Conservation (phyloP, 2,113 vertebrate species). For the Toxotes jaculatrix region DNA sequence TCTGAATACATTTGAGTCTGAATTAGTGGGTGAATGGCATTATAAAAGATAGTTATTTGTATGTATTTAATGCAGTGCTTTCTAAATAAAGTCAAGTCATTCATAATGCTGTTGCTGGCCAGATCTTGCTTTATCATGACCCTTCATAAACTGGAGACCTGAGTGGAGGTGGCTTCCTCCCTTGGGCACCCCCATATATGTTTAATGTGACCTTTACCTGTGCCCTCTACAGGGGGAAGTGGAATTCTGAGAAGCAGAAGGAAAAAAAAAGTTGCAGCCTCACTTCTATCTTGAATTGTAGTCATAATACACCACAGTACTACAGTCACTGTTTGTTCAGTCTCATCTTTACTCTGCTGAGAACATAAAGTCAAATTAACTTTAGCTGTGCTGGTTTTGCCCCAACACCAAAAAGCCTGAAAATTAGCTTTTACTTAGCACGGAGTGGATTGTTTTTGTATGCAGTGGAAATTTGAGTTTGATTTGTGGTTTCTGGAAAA, state of each 20-base stretch:
- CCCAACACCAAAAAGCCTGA: not conserved
- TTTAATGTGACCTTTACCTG: conserved; percentile 49
- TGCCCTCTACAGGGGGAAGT: not conserved
- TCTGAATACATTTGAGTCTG: not conserved
- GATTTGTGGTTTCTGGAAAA: not conserved
- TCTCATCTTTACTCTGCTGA: not conserved
- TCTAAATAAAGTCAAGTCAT: conserved; percentile 3
- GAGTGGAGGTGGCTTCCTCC: not conserved
- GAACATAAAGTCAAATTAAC: conserved; percentile 24
- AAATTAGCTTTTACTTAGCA: not conserved
- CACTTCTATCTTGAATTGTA: not conserved
- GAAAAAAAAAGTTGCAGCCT: not conserved
- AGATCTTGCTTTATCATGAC: conserved; percentile 21
- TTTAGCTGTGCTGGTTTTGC: not conserved
- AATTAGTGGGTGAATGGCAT: not conserved
- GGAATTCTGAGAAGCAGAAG: conserved; percentile 6
- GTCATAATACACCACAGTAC: not conserved
- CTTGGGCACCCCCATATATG: conserved; percentile 47
- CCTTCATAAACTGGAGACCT: conserved; percentile 37
- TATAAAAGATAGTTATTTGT: not conserved
- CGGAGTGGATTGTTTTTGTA: not conserved
- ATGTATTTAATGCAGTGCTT: not conserved
- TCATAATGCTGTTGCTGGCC: not conserved
- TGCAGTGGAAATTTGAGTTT: not conserved
- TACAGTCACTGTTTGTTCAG: conserved; percentile 11